Conservation (phyloP, 1,140 invertebrate genomes). For the Ptiloglossa arizonensis region DNA sequence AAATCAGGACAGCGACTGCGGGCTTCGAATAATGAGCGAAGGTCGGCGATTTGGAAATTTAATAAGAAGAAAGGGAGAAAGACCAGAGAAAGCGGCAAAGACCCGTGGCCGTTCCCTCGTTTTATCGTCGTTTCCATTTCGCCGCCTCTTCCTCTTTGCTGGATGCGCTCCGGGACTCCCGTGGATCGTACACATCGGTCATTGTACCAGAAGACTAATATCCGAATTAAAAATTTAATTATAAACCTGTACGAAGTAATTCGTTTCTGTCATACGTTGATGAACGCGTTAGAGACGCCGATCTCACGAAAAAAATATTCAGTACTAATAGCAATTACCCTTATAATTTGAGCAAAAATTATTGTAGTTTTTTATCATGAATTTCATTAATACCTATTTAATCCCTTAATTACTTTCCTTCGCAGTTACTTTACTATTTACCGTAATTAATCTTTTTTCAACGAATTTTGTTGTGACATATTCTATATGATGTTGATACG, state of each 20-base stretch:
- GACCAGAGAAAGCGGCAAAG: no score
- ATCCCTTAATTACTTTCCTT: no score
- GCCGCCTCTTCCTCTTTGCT: neutral
- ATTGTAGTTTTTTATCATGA: no score
- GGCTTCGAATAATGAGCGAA: neutral
- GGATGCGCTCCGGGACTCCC: neutral
- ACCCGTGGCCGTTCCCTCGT: neutral
- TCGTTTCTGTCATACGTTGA: conserved; percentile 3
- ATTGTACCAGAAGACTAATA: conserved; percentile 35
- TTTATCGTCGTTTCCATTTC: conserved; percentile 46
- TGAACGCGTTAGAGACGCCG: neutral
- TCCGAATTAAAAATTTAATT: conserved; percentile 53
- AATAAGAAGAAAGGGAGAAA: conserved; percentile 6
- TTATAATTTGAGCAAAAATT: no score
- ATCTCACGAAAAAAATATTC: no score
- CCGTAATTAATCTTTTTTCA: no score
- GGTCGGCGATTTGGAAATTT: conserved; percentile 33
- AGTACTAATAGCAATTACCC: no score
- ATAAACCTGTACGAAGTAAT: conserved; percentile 25
- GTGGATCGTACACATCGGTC: conserved; percentile 11
- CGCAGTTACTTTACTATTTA: no score
- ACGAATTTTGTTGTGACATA: no score
- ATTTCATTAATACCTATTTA: no score
- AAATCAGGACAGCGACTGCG: neutral
- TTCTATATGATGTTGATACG: no score